phyloP scores from a whole-genome alignment of 2,888 invertebrate species.

The Lasioglossum morio region DNA sequence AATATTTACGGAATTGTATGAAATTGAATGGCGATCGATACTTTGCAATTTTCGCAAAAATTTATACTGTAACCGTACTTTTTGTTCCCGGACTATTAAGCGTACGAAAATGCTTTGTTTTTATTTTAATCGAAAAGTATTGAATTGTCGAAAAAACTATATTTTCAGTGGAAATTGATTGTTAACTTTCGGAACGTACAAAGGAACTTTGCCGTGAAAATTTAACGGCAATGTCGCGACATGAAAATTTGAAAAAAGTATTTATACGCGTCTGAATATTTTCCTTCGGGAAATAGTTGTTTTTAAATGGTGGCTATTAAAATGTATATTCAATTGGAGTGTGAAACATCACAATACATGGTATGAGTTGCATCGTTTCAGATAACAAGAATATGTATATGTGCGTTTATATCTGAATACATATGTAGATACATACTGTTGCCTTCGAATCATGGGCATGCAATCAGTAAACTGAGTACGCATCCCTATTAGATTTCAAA shows the following conservation, averaged over 20 bases:
- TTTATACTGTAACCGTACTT: not conserved
- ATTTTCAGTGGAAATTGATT: not conserved
- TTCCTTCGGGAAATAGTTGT: no score
- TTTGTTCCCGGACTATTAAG: not conserved
- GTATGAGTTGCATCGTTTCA: not conserved
- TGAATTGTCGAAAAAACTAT: not conserved
- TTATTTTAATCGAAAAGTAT: not conserved
- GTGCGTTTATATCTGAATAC: not conserved
- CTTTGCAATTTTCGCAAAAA: constrained; percentile 2
- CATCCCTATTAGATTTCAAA: not conserved
- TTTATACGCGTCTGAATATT: not conserved
- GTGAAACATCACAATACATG: not conserved
- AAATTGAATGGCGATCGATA: not conserved
- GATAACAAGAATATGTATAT: not conserved
- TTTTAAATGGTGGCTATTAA: not conserved
- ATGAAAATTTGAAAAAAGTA: not conserved
- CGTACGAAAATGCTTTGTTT: not conserved
- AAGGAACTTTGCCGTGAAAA: not conserved
- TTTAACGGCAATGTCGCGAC: not conserved
- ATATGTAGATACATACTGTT: not conserved
- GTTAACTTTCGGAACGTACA: not conserved
- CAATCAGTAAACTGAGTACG: not conserved
- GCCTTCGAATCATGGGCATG: not conserved
- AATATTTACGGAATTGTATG: not conserved
- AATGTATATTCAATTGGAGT: not conserved